These are phyloP conservation scores for Enteromius fasciolatus DNA, from an alignment of 2,797 vertebrate species.

Conservation along the genomic window DNA sequence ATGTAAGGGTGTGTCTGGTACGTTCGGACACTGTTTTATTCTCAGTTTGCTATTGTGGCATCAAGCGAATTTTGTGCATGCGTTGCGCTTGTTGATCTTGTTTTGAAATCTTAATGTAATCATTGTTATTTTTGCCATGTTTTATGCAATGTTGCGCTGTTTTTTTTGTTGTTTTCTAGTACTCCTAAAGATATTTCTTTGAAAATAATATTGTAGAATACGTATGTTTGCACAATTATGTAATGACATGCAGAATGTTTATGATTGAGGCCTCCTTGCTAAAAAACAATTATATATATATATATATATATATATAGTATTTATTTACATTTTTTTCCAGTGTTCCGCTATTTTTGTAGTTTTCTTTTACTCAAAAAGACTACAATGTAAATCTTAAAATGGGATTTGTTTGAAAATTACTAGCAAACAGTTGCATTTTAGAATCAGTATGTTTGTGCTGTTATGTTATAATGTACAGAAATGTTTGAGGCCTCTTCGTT, in stretches of 20 bases:
- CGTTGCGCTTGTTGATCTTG: constrained; percentile 64
- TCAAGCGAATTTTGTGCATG: constrained; percentile 50
- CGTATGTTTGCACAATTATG: not conserved
- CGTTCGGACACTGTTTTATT: constrained; percentile 60
- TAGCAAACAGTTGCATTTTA: not conserved
- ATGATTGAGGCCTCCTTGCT: not conserved
- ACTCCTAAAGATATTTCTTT: not conserved
- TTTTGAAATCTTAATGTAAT: not conserved
- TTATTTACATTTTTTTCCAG: not conserved
- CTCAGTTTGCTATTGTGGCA: constrained; percentile 60
- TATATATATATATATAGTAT: no score
- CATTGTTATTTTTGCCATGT: not conserved
- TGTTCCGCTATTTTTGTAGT: not conserved
- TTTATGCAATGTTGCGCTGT: not conserved
- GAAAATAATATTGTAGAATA: not conserved
- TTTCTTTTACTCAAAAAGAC: not conserved
- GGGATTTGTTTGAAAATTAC: not conserved
- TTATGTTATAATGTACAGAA: not conserved
- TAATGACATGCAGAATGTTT: not conserved
- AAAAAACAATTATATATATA: not conserved
- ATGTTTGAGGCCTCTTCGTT: constrained; percentile 4
- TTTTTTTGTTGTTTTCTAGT: not conserved
- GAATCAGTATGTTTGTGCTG: not conserved
- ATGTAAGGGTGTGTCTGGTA: constrained; percentile 74
- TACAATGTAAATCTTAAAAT: not conserved